A percentile compares a stretch with the other conserved stretches of the same genome.
These are phyloP conservation scores for Tyto alba DNA, from an alignment of 2,113 vertebrate genomes.

Conservation along the genomic window DNA sequence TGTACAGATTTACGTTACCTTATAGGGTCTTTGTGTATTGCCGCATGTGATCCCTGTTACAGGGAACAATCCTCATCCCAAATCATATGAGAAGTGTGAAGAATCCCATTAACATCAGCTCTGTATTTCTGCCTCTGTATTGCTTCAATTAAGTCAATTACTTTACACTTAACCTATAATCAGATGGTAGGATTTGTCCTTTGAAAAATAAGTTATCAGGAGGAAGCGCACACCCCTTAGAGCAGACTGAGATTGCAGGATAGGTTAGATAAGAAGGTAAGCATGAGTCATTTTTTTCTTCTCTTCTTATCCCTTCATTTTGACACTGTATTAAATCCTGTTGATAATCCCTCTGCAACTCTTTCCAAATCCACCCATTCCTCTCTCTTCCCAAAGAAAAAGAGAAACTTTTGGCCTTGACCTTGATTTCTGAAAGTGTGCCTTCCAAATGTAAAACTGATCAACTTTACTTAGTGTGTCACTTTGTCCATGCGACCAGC, in stretches of 20 bases:
- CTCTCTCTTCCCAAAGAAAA: not conserved
- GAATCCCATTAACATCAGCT: not conserved
- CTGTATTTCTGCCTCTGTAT: not conserved
- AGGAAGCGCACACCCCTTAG: not conserved
- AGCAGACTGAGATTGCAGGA: not conserved
- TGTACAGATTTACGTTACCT: not conserved
- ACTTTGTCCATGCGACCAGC: not conserved
- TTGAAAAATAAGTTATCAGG: conserved; percentile 7
- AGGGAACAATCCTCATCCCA: not conserved
- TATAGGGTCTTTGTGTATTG: not conserved
- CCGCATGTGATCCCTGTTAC: not conserved
- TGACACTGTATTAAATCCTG: not conserved
- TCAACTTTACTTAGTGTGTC: not conserved
- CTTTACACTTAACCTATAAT: not conserved
- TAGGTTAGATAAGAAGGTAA: conserved; percentile 1
- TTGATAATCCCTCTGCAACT: not conserved
- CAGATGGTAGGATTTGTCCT: conserved; percentile 15
- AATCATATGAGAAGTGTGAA: not conserved
- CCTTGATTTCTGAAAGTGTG: not conserved
- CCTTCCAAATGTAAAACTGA: not conserved
- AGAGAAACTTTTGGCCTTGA: not conserved
- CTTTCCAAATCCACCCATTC: conserved; percentile 1
- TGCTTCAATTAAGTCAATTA: conserved; percentile 28
- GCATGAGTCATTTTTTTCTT: not conserved
- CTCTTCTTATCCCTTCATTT: not conserved